Evolutionary conservation across 1,140 invertebrate species (phyloP).

Genomic region (Pachyrhynchus sulphureomaculatus): DNA sequence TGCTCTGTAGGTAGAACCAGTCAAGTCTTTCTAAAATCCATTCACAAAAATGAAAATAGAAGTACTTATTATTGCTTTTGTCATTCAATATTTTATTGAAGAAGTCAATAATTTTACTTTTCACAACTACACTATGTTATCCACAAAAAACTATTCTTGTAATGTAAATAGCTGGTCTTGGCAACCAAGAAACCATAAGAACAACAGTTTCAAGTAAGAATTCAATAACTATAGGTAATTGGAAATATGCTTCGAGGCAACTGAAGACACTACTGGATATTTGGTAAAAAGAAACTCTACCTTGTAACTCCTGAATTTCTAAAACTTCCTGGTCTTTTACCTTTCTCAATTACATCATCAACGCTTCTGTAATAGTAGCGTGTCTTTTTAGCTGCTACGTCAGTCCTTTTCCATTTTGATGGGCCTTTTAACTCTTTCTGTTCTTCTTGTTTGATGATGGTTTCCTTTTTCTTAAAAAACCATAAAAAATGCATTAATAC

Average conservation of each 20-base stretch:
- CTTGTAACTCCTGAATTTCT: slow-evolving; percentile 54
- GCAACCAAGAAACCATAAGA: no score
- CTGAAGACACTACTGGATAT: slow-evolving; percentile 11
- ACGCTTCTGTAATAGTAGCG: slow-evolving; percentile 89
- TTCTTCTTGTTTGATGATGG: slow-evolving; percentile 52
- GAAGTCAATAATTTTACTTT: no score
- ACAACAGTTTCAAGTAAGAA: no score
- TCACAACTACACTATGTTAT: no score
- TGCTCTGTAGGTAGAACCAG: no score
- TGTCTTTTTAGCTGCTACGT: slow-evolving; percentile 53
- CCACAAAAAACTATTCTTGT: no score
- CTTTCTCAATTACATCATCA: slow-evolving; percentile 90
- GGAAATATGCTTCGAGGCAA: not conserved
- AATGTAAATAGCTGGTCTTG: no score
- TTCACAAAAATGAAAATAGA: no score
- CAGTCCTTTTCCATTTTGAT: slow-evolving; percentile 61
- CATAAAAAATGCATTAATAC: not conserved
- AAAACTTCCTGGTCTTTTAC: slow-evolving; percentile 63
- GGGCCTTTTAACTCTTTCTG: slow-evolving; percentile 63
- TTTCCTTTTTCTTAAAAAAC: slow-evolving; percentile 14
- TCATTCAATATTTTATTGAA: no score
- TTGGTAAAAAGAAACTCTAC: slow-evolving; percentile 34
- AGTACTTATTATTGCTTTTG: no score
- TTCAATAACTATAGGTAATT: not conserved
- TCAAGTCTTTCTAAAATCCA: no score